These are phyloP conservation scores for Chloroceryle inda DNA, from an alignment of 2,797 vertebrate genomes.

Conservation along the genomic window DNA sequence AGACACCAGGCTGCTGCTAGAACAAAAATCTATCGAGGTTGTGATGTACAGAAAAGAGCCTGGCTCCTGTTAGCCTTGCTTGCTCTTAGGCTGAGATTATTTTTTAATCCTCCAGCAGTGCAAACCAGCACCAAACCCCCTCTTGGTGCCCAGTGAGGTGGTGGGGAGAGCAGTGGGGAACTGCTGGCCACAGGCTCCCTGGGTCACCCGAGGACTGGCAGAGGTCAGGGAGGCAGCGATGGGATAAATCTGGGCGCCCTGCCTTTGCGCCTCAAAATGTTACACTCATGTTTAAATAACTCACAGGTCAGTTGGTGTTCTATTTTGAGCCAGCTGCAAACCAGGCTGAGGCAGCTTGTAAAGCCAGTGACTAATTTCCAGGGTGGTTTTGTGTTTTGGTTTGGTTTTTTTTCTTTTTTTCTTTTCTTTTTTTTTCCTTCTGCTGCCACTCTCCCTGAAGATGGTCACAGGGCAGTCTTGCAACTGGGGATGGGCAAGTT, in stretches of 20 bases:
- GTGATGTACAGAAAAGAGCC: not conserved
- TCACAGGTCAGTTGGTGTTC: slow-evolving; percentile 69
- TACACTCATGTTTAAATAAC: slow-evolving; percentile 71
- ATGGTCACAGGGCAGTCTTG: not conserved
- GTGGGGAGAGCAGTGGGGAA: not conserved
- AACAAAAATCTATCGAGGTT: not conserved
- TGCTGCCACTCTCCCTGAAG: slow-evolving; percentile 43
- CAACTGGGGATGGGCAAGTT: not conserved
- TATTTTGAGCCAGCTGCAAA: slow-evolving; percentile 50
- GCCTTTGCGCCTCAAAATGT: slow-evolving; percentile 61
- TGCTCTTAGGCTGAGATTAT: not conserved
- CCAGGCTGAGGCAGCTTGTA: slow-evolving; percentile 64
- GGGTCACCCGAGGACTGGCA: slow-evolving; percentile 36
- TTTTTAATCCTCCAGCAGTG: not conserved
- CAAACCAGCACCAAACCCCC: not conserved
- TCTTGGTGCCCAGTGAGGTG: not conserved
- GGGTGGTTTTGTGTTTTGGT: not conserved
- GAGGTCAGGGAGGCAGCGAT: slow-evolving; percentile 58
- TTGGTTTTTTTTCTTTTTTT: no score
- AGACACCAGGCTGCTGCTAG: slow-evolving; percentile 3
- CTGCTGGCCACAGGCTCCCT: not conserved
- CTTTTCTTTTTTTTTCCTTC: not conserved
- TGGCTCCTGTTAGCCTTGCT: not conserved
- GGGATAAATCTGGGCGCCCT: slow-evolving; percentile 11
- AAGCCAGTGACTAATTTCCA: slow-evolving; percentile 74